Percentiles rank a stretch among this genome's conserved stretches.
These are phyloP conservation scores for Halocaridina rubra DNA, from an alignment of 2,888 invertebrate species.

Conservation along the genomic window DNA sequence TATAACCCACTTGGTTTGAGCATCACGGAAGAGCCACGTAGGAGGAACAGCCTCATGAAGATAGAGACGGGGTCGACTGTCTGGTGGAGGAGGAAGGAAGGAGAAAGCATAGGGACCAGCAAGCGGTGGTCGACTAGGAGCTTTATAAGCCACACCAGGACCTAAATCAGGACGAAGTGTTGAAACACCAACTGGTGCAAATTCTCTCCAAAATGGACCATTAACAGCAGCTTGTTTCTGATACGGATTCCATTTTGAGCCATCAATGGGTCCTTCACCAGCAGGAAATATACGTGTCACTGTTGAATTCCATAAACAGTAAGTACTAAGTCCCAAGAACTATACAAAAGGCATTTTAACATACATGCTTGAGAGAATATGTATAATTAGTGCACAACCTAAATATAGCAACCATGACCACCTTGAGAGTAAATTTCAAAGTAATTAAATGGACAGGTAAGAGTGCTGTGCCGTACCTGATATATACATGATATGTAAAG, in stretches of 20 bases:
- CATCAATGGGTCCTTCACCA: slow-evolving; percentile 51
- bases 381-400: too few species aligned
- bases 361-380: too few species aligned
- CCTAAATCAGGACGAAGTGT: slow-evolving; percentile 71
- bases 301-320: slow-evolving; percentile 7
- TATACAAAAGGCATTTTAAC: background rate
- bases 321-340: background rate
- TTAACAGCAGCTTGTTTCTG: slow-evolving; percentile 40
- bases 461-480: too few species aligned
- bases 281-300: slow-evolving; percentile 20
- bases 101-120: slow-evolving; percentile 93
- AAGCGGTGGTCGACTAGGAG: slow-evolving; percentile 76
- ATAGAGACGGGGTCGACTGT: slow-evolving; percentile 84
- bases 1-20: slow-evolving; percentile 78
- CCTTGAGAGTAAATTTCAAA: too few species aligned
- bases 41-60: slow-evolving; percentile 78
- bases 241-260: slow-evolving; percentile 23
- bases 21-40: slow-evolving; percentile 88
- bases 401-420: too few species aligned
- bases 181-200: slow-evolving; percentile 49
- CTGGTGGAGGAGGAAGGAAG: slow-evolving; percentile 82
- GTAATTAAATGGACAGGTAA: too few species aligned
- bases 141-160: slow-evolving; percentile 68
- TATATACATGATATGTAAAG: too few species aligned
- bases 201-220: slow-evolving; percentile 50